Evolutionary conservation across 2,888 invertebrate species (phyloP).

Genomic region (Tenthredo livida): DNA sequence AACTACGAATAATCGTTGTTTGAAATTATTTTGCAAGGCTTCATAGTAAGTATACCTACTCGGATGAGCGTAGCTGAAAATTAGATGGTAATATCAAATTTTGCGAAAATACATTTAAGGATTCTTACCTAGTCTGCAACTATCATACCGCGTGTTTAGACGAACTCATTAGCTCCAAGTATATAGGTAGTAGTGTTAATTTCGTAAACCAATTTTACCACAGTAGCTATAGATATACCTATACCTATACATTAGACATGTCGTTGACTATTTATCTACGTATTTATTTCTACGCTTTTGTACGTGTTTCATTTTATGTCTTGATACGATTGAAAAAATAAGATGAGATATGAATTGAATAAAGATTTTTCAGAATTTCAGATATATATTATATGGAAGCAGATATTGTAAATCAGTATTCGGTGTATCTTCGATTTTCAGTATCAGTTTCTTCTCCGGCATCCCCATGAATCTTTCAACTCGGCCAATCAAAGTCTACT

Average conservation of each 20-base stretch:
- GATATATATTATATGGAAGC: background rate
- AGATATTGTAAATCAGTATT: background rate
- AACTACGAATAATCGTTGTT: background rate
- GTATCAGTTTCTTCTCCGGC: background rate
- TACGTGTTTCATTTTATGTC: conserved; percentile 34
- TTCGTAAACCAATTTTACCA: background rate
- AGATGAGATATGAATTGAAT: conserved; percentile 14
- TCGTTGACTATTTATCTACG: conserved; percentile 43
- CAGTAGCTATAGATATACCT: background rate
- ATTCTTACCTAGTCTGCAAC: background rate
- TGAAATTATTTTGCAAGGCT: background rate
- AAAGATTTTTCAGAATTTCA: conserved; percentile 18
- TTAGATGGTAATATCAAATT: background rate
- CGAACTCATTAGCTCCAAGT: background rate
- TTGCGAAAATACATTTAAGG: background rate
- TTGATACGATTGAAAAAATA: conserved; percentile 18
- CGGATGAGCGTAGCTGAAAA: background rate
- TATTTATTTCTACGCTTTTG: conserved; percentile 47
- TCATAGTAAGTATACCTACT: background rate
- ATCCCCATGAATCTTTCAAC: background rate
- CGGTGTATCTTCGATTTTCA: background rate
- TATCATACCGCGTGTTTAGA: background rate
- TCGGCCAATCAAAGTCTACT: conserved; percentile 22
- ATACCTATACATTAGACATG: background rate
- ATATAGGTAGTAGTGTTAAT: background rate